phyloP scores from a whole-genome alignment of 2,113 vertebrate species.

The Carassius gibelio region DNA sequence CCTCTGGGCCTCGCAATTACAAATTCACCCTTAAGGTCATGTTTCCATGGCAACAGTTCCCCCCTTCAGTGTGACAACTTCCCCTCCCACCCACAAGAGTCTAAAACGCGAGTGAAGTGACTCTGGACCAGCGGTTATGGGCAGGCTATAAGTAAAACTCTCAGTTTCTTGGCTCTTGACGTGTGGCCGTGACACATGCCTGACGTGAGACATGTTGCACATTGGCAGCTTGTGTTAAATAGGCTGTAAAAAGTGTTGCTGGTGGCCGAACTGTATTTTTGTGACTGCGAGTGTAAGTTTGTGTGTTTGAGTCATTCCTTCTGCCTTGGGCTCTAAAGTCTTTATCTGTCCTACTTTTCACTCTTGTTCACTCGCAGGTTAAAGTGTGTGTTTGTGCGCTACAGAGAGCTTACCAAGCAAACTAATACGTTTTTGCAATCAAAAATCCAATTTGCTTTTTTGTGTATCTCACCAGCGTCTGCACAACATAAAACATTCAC shows the following conservation, averaged over 20 bases:
- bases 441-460: slow-evolving; percentile 17
- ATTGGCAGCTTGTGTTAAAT: slow-evolving; percentile 37
- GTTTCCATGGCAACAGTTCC: slow-evolving; percentile 44
- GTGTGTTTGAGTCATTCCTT: slow-evolving; percentile 21
- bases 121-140: not conserved
- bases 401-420: not conserved
- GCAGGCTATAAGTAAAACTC: not conserved
- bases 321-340: slow-evolving; percentile 38
- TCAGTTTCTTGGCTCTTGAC: slow-evolving; percentile 15
- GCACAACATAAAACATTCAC: slow-evolving; percentile 3
- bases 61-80: slow-evolving; percentile 14
- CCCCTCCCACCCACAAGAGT: not conserved
- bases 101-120: not conserved
- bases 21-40: slow-evolving; percentile 50
- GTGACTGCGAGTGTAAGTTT: slow-evolving; percentile 10
- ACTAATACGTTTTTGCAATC: not conserved
- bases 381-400: slow-evolving; percentile 5
- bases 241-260: slow-evolving; percentile 36
- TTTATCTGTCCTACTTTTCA: slow-evolving; percentile 44
- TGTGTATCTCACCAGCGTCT: not conserved
- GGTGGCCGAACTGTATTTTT: not conserved
- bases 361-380: slow-evolving; percentile 4
- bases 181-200: slow-evolving; percentile 33
- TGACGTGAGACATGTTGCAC: slow-evolving; percentile 41
- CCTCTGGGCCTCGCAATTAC: slow-evolving; percentile 42